phyloP scores from a whole-genome alignment of 2,113 vertebrate genomes.

The Notiomystis cincta region DNA sequence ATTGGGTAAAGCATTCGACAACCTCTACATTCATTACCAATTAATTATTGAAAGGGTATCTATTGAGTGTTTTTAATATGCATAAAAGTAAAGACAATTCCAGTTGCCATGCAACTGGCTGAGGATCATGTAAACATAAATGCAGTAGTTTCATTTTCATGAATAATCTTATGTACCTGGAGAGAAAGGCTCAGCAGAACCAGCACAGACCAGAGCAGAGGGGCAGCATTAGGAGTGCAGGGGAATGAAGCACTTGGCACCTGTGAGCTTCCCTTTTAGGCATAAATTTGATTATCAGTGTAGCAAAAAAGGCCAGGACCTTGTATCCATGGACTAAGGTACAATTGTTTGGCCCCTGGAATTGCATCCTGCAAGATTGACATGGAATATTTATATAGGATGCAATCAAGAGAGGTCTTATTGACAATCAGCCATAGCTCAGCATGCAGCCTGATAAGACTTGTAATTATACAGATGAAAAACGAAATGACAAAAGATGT shows the following conservation, averaged over 20 bases:
- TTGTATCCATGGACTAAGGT: not conserved
- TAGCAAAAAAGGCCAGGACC: not conserved
- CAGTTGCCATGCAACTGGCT: conserved; percentile 47
- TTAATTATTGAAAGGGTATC: conserved; percentile 58
- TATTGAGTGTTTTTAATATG: conserved; percentile 21
- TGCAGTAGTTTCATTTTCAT: not conserved
- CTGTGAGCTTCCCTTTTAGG: not conserved
- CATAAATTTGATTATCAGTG: not conserved
- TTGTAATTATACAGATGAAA: conserved; percentile 1
- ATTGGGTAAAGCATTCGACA: not conserved
- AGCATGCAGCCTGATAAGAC: conserved; percentile 21
- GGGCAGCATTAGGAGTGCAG: not conserved
- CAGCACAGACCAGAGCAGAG: not conserved
- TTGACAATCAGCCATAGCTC: conserved; percentile 37
- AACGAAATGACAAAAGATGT: not conserved
- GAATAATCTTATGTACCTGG: not conserved
- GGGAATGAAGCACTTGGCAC: not conserved
- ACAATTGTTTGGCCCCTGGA: not conserved
- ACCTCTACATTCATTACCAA: not conserved
- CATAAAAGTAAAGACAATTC: conserved; percentile 46
- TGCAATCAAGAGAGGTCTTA: conserved; percentile 40
- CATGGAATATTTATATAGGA: not conserved
- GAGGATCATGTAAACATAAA: conserved; percentile 27
- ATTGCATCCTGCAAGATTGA: not conserved
- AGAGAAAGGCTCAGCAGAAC: not conserved